Percentiles rank a stretch among this genome's conserved stretches.
Conservation (phyloP, 2,113 vertebrate species). For the Corythornis madagascariensis region DNA sequence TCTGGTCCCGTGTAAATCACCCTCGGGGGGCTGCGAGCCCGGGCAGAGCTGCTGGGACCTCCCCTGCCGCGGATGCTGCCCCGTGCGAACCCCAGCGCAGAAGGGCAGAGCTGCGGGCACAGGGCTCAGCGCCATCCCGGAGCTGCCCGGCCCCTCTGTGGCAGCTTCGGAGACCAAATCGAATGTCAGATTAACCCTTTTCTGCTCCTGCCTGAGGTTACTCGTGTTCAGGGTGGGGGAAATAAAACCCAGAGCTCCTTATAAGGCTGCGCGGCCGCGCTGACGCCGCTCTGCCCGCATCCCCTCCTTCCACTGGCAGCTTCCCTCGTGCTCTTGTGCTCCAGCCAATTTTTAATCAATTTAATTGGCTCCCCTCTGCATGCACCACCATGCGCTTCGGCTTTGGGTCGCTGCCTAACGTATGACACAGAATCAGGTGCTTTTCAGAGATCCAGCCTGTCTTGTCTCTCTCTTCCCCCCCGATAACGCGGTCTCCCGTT, state of each 20-base stretch:
- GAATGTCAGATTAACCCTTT: not conserved
- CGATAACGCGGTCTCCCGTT: fast-evolving
- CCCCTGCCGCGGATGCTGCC: not conserved
- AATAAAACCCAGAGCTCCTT: not conserved
- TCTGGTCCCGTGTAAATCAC: not conserved
- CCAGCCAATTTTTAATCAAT: slow-evolving; percentile 64
- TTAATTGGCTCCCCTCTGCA: slow-evolving; percentile 48
- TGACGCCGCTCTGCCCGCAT: not conserved
- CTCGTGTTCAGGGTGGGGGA: not conserved
- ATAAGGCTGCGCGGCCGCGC: not conserved
- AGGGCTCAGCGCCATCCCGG: fast-evolving
- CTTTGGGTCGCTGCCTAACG: slow-evolving; percentile 37
- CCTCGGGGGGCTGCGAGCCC: not conserved
- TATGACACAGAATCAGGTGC: slow-evolving; percentile 30
- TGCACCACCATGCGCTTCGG: not conserved
- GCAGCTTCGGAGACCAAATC: not conserved
- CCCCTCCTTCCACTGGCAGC: not conserved
- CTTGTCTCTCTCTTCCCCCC: not conserved
- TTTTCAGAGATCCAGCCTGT: not conserved
- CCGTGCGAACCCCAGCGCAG: not conserved
- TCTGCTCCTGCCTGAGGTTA: not conserved
- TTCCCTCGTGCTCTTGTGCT: not conserved
- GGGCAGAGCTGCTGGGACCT: not conserved
- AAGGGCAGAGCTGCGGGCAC: not conserved
- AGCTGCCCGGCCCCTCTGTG: fast-evolving